A percentile compares a stretch with the other conserved stretches of the same genome.
Evolutionary conservation across 1,140 invertebrate species (phyloP).

Genomic region (Halotydeus destructor): DNA sequence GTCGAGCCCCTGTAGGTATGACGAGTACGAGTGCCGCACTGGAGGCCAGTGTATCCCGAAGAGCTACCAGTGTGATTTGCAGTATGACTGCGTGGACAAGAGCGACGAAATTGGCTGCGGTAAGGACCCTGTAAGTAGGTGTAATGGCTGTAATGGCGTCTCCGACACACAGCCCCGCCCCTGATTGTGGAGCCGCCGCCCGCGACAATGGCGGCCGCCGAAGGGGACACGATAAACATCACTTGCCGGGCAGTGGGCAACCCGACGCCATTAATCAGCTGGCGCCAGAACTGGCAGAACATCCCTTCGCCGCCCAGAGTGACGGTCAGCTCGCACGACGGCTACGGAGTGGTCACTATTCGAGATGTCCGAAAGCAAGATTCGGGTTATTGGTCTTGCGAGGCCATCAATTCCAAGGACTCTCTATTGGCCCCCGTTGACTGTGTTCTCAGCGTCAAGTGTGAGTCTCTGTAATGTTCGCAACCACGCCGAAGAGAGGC

Average conservation of each 20-base stretch:
- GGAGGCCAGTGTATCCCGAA: constrained; percentile 72
- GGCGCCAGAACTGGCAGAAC: constrained; percentile 93
- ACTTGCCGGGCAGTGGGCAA: constrained; percentile 67
- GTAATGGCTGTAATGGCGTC: constrained; percentile 20
- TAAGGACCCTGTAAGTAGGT: constrained; percentile 28
- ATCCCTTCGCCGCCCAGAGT: constrained; percentile 61
- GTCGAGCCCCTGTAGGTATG: constrained; percentile 45
- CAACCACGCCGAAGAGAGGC: too few species aligned
- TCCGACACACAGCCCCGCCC: constrained; percentile 27
- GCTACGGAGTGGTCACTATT: constrained; percentile 59
- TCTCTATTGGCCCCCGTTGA: constrained; percentile 72
- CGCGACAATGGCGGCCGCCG: constrained; percentile 35
- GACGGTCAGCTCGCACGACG: constrained; percentile 43
- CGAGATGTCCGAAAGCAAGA: constrained; percentile 43
- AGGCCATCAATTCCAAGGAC: constrained; percentile 70
- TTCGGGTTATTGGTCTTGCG: constrained; percentile 90
- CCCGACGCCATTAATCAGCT: constrained; percentile 72
- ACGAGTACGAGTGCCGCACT: constrained; percentile 58
- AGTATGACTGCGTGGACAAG: constrained; percentile 63
- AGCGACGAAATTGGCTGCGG: constrained; percentile 80
- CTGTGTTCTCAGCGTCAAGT: constrained; percentile 58
- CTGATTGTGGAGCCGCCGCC: constrained; percentile 43
- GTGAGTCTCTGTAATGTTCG: constrained; percentile 20
- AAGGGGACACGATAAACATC: constrained; percentile 49
- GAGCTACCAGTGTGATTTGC: constrained; percentile 75